Evolutionary conservation across 2,113 vertebrate genomes (phyloP), one percentile per base, ranked within the genome.

Genomic region (Sorex araneus): DNA sequence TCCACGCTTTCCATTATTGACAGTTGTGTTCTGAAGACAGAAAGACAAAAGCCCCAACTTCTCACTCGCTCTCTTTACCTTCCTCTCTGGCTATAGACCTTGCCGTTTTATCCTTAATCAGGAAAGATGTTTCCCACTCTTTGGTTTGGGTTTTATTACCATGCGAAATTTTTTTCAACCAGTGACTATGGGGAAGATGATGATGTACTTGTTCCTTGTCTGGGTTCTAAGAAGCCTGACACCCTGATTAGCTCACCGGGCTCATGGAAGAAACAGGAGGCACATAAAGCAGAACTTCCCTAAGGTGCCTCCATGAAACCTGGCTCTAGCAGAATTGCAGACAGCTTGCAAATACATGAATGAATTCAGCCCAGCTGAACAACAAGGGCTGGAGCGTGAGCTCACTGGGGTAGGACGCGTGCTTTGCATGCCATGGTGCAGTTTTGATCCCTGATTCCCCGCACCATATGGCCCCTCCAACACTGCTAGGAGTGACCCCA

Each of bases 21-120:
- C 36, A 75, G 32, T 63, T 93, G 36, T 57, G 30, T 76, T 93
- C 67, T 64, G 28, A 93, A 76, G 45, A 92, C 40, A 40, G 40
- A 40, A 40, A 40, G 40, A 40, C 40, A 40, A 40, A 40, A 40
- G 40, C 40, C 18, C 54, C 13, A 54, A 54, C 54, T 27, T 64
- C 63, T 64, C 23, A 27, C 18, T 25, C 63, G 2, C 63, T 64
- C 60, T 64, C 21, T 63, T 27, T 64, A 23, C 27, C 23, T 64
- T 21, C 8, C 19, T 64, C 63, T 64, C 63, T 23, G 77, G 86
- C 8, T 34, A 88, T 12, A 34, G 43, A 71, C 63, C 83, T 89
- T 92, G 7, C 45, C 71, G 66, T 50, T 84, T 19, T 23, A 70
- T 78, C 47, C 5, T 16, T 30, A 66, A 88, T 81, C 50, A 11